Conservation (phyloP, 2,113 vertebrate species). For the Crotalus viridis region DNA sequence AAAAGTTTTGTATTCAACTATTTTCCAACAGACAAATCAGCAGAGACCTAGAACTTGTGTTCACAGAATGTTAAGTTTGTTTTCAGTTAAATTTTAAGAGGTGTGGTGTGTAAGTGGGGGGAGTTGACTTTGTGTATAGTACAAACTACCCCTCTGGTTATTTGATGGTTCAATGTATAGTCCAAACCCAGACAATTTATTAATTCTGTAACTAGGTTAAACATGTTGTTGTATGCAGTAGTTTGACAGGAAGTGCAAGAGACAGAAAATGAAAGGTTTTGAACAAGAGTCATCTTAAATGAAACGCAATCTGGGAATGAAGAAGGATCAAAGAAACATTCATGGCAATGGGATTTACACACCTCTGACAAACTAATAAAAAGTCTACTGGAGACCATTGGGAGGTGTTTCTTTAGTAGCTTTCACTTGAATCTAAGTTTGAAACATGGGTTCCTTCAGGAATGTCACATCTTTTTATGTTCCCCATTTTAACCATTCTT, state of each 20-base stretch:
- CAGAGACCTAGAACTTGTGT: neutral
- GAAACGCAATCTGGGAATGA: conserved; percentile 34
- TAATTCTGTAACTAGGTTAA: neutral
- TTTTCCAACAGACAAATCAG: conserved; percentile 1
- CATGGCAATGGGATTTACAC: conserved; percentile 6
- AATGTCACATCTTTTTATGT: conserved; percentile 45
- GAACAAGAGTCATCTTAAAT: conserved; percentile 52
- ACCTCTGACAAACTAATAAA: conserved; percentile 37
- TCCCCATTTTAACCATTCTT: conserved; percentile 49
- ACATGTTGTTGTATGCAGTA: neutral
- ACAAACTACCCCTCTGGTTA: neutral
- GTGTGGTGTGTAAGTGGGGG: neutral
- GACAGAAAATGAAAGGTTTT: neutral
- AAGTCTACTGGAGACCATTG: conserved; percentile 26
- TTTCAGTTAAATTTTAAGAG: neutral
- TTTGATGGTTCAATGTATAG: neutral
- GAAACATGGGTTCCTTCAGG: conserved; percentile 46
- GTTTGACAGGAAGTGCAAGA: neutral
- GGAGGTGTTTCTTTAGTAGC: conserved; percentile 30
- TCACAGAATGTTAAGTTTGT: neutral
- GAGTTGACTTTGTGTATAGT: neutral
- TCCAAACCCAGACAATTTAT: neutral
- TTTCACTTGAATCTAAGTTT: conserved; percentile 44
- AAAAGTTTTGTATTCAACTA: conserved; percentile 41
- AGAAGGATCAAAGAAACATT: conserved; percentile 28